phyloP scores from a whole-genome alignment of 2,888 invertebrate species.

The Lycophotia porphyrea region DNA sequence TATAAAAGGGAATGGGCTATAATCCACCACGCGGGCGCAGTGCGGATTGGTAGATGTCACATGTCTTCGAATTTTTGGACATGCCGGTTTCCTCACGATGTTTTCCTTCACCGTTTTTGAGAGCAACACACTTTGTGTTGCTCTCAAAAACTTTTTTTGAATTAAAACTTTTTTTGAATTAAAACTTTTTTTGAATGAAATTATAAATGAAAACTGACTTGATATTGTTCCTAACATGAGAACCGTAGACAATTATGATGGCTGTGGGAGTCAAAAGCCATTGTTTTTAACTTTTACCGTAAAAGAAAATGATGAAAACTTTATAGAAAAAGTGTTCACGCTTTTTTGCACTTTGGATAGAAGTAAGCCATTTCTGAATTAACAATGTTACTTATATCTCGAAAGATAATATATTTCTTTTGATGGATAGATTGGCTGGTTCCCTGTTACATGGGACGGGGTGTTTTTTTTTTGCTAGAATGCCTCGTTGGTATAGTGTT shows the following conservation, averaged over 20 bases:
- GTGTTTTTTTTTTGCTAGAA: not conserved
- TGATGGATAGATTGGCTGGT: not conserved
- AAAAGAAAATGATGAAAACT: slow-evolving; percentile 45
- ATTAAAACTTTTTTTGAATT: slow-evolving; percentile 19
- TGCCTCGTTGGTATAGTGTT: too few relatives aligned
- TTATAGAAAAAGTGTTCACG: slow-evolving; percentile 40
- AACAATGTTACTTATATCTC: slow-evolving; percentile 30
- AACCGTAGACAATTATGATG: slow-evolving; percentile 38
- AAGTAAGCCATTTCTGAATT: slow-evolving; percentile 37
- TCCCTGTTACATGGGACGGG: not conserved
- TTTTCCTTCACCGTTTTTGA: too few relatives aligned
- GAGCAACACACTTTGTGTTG: too few relatives aligned
- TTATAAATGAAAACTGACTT: slow-evolving; percentile 39
- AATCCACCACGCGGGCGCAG: too few relatives aligned
- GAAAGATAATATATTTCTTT: slow-evolving; percentile 10
- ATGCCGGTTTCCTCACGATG: too few relatives aligned
- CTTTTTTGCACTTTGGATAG: slow-evolving; percentile 34
- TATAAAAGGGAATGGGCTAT: too few relatives aligned
- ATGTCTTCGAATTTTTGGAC: too few relatives aligned
- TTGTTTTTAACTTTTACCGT: slow-evolving; percentile 47
- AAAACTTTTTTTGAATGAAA: slow-evolving; percentile 21
- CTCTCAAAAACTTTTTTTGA: too few relatives aligned
- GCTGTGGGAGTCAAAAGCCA: slow-evolving; percentile 41
- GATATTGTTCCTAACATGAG: slow-evolving; percentile 43
- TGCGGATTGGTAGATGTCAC: too few relatives aligned